Evolutionary conservation across 2,888 invertebrate species (phyloP), one percentile per base, ranked within the genome.

Genomic region (Phyto melanocephala): DNA sequence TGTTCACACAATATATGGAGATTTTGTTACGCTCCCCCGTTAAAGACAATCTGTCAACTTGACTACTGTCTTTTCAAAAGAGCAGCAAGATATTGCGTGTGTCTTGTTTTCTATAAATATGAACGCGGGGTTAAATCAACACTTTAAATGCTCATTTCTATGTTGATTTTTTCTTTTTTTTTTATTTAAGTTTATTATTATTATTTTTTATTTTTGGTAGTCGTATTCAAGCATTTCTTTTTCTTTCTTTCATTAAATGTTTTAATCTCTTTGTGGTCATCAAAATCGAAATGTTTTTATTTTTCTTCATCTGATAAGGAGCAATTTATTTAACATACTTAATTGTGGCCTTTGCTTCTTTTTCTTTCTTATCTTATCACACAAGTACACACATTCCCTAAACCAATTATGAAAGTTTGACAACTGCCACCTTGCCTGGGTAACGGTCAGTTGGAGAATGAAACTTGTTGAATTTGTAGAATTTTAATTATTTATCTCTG

Each of bases 281-380:
- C 50, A 35, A 54, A 67, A 54, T 28, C 68, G 68, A 74, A 75
- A 76, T 60, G 47, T 71, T 62, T 72, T 54, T 54, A 62, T 50
- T 67, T 65, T 78, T 70, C 35, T 71, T 42, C 58, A 79, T 79
- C 82, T 65, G 82, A 82, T 82, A 82, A 75, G 60, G 37, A 82
- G 60, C 79, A 52, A 75, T 82, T 82, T 75, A 82, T 75, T 82
- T 82, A 71, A 75, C 82, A 82, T 82, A 82, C 70, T 82, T 82
- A 79, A 82, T 82, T 82, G 65, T 81, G 28, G 17, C 37, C 45
- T 45, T 54, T 76, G n/a, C 40, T 22, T 28, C 28, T 28, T 28
- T 6, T 28, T 28, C 11, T 42, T 42, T 35, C 54, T 50, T 65
- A 47, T 58, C 71, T 78, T 63, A 60, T 71, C 71, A 24, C 15